Evolutionary conservation across 1,140 invertebrate species (phyloP).

Genomic region (Eupeodes corollae): DNA sequence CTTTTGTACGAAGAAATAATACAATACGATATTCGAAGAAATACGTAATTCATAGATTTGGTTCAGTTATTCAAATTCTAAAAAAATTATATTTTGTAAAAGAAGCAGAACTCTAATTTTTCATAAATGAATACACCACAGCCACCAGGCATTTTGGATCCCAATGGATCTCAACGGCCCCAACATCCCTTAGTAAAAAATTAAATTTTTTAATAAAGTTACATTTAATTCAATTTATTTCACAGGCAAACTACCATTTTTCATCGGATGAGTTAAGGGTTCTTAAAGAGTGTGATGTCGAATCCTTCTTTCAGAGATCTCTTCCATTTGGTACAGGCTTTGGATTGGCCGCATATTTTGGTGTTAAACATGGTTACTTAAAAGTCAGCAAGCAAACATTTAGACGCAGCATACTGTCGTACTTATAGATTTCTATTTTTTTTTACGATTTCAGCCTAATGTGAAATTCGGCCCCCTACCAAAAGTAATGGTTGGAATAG

Average conservation of each 20-base stretch:
- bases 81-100: too few species aligned
- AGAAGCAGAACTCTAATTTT: too few species aligned
- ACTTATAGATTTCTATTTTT: constrained; percentile 6
- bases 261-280: constrained; percentile 51
- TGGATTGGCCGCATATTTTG: constrained; percentile 47
- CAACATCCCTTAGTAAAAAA: constrained; percentile 22
- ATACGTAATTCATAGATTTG: too few species aligned
- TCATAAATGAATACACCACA: too few species aligned
- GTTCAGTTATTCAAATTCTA: too few species aligned
- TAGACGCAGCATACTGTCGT: constrained; percentile 1
- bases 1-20: too few species aligned
- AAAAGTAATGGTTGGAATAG: constrained; percentile 49
- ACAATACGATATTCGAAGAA: too few species aligned
- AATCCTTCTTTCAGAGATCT: constrained; percentile 59
- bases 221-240: background rate
- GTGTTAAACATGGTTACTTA: constrained; percentile 44
- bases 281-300: constrained; percentile 55
- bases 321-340: constrained; percentile 50
- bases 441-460: constrained; percentile 38
- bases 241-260: constrained; percentile 46
- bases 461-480: constrained; percentile 51
- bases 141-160: background rate
- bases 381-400: constrained; percentile 25
- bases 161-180: background rate
- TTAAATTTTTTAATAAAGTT: background rate